Conservation (phyloP, 2,113 vertebrate genomes). For the Malurus elegans region DNA sequence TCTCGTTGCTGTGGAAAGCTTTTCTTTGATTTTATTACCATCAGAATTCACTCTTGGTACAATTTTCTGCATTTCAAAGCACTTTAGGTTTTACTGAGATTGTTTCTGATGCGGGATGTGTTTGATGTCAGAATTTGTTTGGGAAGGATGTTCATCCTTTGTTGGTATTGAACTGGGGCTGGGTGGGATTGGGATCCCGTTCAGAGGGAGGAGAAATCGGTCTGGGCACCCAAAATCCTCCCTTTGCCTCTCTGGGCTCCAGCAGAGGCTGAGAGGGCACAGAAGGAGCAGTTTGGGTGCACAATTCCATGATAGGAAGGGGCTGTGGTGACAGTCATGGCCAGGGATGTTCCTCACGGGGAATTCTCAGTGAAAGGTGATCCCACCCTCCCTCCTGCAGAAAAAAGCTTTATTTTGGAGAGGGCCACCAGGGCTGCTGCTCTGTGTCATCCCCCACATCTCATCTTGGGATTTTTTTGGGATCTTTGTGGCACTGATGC, state of each 20-base stretch:
- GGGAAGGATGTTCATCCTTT: neutral
- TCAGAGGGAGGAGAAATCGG: neutral
- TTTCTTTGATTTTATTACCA: neutral
- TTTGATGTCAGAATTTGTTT: neutral
- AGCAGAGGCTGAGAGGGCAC: neutral
- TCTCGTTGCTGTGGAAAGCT: neutral
- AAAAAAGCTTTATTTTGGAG: neutral
- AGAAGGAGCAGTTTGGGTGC: too few species aligned
- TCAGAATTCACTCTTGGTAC: neutral
- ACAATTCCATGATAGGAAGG: rapidly evolving
- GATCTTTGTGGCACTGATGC: neutral
- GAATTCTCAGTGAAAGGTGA: rapidly evolving
- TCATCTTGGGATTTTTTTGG: neutral
- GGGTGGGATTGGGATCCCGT: neutral
- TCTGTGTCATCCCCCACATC: neutral
- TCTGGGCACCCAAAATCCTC: neutral
- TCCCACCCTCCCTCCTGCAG: neutral
- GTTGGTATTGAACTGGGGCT: neutral
- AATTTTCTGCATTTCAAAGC: neutral
- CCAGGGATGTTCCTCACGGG: neutral
- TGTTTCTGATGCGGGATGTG: neutral
- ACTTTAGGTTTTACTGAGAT: neutral
- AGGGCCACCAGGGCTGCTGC: neutral
- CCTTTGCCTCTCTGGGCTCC: neutral
- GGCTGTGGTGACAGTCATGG: neutral